Percentiles rank a stretch among this genome's conserved stretches.
Evolutionary conservation across 2,888 invertebrate genomes (phyloP).

Genomic region (Drosophila differens): DNA sequence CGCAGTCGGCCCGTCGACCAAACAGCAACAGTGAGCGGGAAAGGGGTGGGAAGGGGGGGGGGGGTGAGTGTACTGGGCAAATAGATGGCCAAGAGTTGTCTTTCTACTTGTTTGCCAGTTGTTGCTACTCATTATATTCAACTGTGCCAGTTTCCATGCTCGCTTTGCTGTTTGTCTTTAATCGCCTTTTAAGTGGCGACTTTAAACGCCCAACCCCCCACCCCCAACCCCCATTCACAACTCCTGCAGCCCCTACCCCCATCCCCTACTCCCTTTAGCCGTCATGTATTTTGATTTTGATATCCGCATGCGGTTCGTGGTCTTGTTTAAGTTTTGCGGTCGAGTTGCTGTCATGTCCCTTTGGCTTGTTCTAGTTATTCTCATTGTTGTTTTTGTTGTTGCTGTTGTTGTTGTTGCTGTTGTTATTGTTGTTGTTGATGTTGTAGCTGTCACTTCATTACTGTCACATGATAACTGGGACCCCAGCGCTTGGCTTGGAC

Average conservation of each 20-base stretch:
- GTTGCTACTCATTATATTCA: slow-evolving; percentile 32
- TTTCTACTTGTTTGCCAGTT: slow-evolving; percentile 34
- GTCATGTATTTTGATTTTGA: slow-evolving; percentile 51
- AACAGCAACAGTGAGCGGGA: background rate
- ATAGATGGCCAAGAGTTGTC: slow-evolving; percentile 30
- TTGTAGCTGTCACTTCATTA: slow-evolving; percentile 77
- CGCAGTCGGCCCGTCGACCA: slow-evolving; percentile 26
- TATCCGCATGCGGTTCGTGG: slow-evolving; percentile 53
- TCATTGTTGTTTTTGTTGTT: slow-evolving; percentile 32
- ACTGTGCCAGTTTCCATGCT: slow-evolving; percentile 8
- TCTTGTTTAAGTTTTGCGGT: slow-evolving; percentile 55
- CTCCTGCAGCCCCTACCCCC: background rate
- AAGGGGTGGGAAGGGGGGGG: background rate
- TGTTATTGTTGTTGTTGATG: slow-evolving; percentile 32
- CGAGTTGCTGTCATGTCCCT: slow-evolving; percentile 39
- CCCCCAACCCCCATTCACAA: no score
- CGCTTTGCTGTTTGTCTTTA: slow-evolving; percentile 31
- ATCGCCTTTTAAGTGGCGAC: slow-evolving; percentile 46
- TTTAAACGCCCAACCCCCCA: slow-evolving; percentile 35
- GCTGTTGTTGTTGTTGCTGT: slow-evolving; percentile 41
- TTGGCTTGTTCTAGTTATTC: slow-evolving; percentile 22
- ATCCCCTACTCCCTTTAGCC: background rate
- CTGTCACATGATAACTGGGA: slow-evolving; percentile 74
- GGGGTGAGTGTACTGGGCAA: background rate
- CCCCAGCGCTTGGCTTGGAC: slow-evolving; percentile 33